A percentile compares a stretch with the other conserved stretches of the same genome.
Evolutionary conservation across 2,797 vertebrate species (phyloP).

Genomic region (Bovichtus diacanthus): DNA sequence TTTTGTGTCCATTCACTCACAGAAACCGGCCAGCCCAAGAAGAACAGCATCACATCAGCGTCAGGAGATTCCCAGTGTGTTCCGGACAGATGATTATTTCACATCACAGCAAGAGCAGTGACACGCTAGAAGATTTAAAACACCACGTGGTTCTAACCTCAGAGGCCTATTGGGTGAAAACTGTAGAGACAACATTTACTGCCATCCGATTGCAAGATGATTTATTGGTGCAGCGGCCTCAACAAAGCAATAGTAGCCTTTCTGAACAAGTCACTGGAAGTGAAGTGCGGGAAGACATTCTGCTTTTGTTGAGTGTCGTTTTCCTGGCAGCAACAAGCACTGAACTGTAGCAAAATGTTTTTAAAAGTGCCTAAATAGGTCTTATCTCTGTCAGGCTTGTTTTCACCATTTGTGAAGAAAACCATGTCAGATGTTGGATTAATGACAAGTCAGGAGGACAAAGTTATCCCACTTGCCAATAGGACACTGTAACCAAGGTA

Average conservation of each 20-base stretch:
- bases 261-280: slow-evolving; percentile 67
- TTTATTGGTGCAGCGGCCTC: slow-evolving; percentile 65
- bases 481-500: slow-evolving; percentile 51
- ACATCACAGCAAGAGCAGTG: slow-evolving; percentile 84
- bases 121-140: slow-evolving; percentile 29
- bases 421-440: slow-evolving; percentile 41
- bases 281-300: slow-evolving; percentile 46
- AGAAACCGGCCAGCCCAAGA: slow-evolving; percentile 88
- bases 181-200: slow-evolving; percentile 68
- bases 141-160: slow-evolving; percentile 58
- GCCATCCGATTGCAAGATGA: slow-evolving; percentile 70
- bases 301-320: slow-evolving; percentile 43
- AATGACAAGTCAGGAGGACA: slow-evolving; percentile 42
- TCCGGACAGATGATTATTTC: slow-evolving; percentile 95
- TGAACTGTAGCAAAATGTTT: slow-evolving; percentile 79
- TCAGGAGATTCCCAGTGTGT: slow-evolving; percentile 90
- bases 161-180: slow-evolving; percentile 63
- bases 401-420: slow-evolving; percentile 51
- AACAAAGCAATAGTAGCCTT: slow-evolving; percentile 82
- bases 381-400: slow-evolving; percentile 54
- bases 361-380: slow-evolving; percentile 79
- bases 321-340: slow-evolving; percentile 66
- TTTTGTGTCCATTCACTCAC: slow-evolving; percentile 58
- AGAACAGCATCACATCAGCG: slow-evolving; percentile 76
- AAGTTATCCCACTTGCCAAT: slow-evolving; percentile 37